Evolutionary conservation across 2,113 vertebrate genomes (phyloP), one percentile per base, ranked within the genome.

Genomic region (Caranx ignobilis): DNA sequence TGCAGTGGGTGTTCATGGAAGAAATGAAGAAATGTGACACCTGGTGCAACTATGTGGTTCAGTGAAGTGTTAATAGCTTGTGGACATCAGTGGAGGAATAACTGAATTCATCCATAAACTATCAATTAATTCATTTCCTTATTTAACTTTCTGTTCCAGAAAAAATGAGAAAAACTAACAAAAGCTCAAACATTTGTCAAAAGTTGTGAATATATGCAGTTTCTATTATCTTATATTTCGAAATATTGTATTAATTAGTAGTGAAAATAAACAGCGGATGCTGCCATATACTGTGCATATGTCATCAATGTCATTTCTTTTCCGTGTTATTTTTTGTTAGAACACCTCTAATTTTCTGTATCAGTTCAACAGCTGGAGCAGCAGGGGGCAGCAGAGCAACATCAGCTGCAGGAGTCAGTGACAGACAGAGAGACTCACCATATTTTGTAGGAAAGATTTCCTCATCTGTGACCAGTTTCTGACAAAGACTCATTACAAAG

Each of bases 391-490:
- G 89, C 74, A 81, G 55, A 0, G 3, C 26, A 39, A n/a, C 31
- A 56, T 2, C 45, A 56, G 6, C 12, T 6, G 1, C 39, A 15
- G 39, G n/a, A 48, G 26, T 6, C 16, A 43, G 4, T 7, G 8
- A 19, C 13, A 26, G 12, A 4, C 12, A 43, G 32, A 15, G 12
- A 31, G 0, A 92, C 96, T 26, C 92, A 99, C 98, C 98, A 0
- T 99, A 99, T 94, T 99, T 99, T 9, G 98, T 99, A 34, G 98
- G 98, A 80, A 99, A 99, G 91, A 98, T 96, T 2, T 99, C 97
- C 93, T 99, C 98, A 15, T 99, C 98, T 0, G 98, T 99, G 91
- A 99, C 97, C 91, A 99, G 95, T 77, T 99, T 99, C 95, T 99
- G 98, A 94, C 97, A 97, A 0, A 97, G 96, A 84, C 97, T 99